These are phyloP conservation scores for Mormoops blainvillei DNA, from an alignment of 2,113 vertebrate genomes.

Conservation along the genomic window DNA sequence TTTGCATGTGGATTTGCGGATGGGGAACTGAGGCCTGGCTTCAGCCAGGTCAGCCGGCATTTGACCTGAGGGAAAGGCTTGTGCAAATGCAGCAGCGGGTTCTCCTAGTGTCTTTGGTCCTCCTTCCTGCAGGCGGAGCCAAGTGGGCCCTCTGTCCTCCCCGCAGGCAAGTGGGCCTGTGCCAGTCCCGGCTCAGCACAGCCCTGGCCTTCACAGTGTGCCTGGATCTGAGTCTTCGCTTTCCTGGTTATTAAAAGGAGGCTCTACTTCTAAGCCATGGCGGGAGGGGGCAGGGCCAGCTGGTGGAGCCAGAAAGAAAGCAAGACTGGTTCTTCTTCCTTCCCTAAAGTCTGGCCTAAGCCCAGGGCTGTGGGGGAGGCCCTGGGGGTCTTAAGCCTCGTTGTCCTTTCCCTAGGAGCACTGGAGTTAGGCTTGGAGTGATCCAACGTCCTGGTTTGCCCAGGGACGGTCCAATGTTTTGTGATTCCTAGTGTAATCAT, in stretches of 20 bases:
- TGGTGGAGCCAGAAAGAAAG: background rate
- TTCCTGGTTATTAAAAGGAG: background rate
- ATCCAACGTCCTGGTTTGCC: background rate
- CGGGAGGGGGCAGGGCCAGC: background rate
- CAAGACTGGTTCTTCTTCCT: background rate
- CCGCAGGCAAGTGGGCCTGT: background rate
- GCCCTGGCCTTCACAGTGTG: rapidly evolving
- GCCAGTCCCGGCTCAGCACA: background rate
- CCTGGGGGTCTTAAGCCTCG: background rate
- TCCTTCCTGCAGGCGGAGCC: background rate
- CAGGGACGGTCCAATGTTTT: background rate
- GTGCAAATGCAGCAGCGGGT: background rate
- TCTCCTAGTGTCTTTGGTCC: background rate
- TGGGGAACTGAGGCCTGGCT: background rate
- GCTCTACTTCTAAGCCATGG: background rate
- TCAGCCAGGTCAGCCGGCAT: background rate
- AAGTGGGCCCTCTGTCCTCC: background rate
- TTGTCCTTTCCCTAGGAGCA: background rate
- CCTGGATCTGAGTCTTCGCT: background rate
- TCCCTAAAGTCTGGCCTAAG: background rate
- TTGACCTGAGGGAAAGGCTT: background rate
- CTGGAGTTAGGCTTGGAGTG: background rate
- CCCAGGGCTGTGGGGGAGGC: background rate
- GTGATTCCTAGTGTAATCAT: background rate
- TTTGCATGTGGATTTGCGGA: background rate